Conservation (phyloP, 1,140 invertebrate genomes). For the Dinothrombium tinctorium region DNA sequence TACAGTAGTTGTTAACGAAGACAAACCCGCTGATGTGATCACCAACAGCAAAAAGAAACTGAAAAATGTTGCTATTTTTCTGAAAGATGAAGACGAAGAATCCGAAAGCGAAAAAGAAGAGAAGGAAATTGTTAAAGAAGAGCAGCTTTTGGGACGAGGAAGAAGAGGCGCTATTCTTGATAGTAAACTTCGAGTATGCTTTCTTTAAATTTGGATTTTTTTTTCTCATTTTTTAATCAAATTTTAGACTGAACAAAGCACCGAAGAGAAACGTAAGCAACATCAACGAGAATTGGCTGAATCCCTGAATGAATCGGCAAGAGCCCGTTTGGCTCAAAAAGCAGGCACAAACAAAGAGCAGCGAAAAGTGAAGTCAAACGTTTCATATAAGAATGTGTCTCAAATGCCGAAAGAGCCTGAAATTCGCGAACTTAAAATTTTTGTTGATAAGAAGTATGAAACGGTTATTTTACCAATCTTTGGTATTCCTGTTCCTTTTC, state of each 20-base stretch:
- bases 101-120: constrained; percentile 44
- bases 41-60: constrained; percentile 77
- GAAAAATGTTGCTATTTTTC: constrained; percentile 85
- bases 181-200: constrained; percentile 58
- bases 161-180: constrained; percentile 81
- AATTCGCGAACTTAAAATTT: constrained; percentile 78
- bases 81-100: constrained; percentile 45
- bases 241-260: constrained; percentile 51
- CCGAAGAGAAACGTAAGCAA: constrained; percentile 87
- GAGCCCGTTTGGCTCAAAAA: constrained; percentile 65
- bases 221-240: constrained; percentile 5
- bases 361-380: constrained; percentile 69
- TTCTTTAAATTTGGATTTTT: background rate
- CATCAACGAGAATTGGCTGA: constrained; percentile 86
- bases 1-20: constrained; percentile 77
- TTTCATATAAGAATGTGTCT: constrained; percentile 76
- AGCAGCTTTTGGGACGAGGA: constrained; percentile 47
- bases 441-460: constrained; percentile 91
- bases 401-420: constrained; percentile 83
- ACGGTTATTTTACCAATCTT: constrained; percentile 90
- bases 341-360: constrained; percentile 47
- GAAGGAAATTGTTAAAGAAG: constrained; percentile 43
- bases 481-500: constrained; percentile 84
- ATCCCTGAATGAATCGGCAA: constrained; percentile 71
- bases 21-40: constrained; percentile 52